phyloP scores from a whole-genome alignment of 2,113 vertebrate species.

The Mirza zaza region DNA sequence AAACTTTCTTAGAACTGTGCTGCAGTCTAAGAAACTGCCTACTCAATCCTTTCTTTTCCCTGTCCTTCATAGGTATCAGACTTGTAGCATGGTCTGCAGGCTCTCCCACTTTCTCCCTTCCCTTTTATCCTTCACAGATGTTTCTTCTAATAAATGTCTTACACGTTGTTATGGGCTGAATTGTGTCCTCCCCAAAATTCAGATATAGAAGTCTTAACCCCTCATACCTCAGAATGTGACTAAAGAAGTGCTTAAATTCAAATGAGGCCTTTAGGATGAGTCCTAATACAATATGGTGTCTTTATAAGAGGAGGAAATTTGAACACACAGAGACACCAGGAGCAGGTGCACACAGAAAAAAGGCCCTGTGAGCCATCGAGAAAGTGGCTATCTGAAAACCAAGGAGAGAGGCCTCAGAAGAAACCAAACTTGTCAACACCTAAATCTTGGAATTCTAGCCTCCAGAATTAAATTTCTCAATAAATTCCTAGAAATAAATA shows the following conservation, averaged over 20 bases:
- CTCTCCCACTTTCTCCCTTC: neutral
- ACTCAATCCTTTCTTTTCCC: neutral
- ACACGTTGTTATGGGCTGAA: neutral
- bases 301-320: constrained; percentile 3
- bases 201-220: neutral
- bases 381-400: neutral
- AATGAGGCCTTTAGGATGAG: neutral
- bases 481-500: neutral
- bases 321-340: neutral
- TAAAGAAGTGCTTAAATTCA: neutral
- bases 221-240: neutral
- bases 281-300: neutral
- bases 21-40: neutral
- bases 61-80: neutral
- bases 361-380: neutral
- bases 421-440: neutral
- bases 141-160: neutral
- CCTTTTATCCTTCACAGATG: neutral
- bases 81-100: neutral
- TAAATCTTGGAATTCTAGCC: neutral
- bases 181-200: neutral
- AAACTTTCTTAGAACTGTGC: neutral
- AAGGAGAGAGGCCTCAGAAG: neutral
- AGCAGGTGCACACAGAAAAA: neutral
- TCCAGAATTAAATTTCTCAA: neutral